Percentiles rank a stretch among this genome's conserved stretches.
phyloP scores from a whole-genome alignment of 2,888 invertebrate species.

The Ormyrus nitidulus region DNA sequence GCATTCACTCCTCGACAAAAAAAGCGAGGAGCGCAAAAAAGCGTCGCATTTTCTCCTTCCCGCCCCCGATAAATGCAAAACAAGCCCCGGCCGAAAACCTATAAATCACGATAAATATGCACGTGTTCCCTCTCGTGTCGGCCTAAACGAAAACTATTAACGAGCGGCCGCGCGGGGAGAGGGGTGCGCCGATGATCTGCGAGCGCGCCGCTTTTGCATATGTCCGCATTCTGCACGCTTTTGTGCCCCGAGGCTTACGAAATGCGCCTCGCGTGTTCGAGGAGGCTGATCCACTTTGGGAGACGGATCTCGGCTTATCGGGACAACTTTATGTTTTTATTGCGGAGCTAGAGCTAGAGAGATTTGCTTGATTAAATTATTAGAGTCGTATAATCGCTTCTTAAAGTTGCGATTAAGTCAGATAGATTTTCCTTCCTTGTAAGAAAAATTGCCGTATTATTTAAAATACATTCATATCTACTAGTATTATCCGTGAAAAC shows the following conservation, averaged over 20 bases:
- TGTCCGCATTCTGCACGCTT: conserved; percentile 66
- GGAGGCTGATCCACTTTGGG: conserved; percentile 32
- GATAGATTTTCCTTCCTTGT: neutral
- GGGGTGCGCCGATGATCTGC: conserved; percentile 49
- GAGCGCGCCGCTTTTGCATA: conserved; percentile 65
- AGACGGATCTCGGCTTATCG: conserved; percentile 6
- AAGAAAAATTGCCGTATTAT: too few relatives aligned
- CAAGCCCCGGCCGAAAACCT: conserved; percentile 63
- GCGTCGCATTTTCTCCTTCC: conserved; percentile 24
- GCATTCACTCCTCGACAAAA: neutral
- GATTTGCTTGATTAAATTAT: too few relatives aligned
- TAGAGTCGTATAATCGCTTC: neutral
- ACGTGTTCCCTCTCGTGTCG: conserved; percentile 71
- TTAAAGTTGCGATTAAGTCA: too few relatives aligned
- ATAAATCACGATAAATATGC: conserved; percentile 75
- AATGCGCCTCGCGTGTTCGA: conserved; percentile 10
- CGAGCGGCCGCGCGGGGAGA: conserved; percentile 55
- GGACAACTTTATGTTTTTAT: too few relatives aligned
- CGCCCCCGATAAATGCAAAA: conserved; percentile 73
- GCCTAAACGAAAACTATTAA: conserved; percentile 67
- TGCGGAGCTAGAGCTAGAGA: too few relatives aligned
- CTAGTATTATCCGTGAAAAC: too few relatives aligned
- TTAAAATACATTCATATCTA: too few relatives aligned
- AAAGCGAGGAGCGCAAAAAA: neutral
- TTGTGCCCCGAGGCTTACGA: conserved; percentile 32